A percentile compares a stretch with the other conserved stretches of the same genome.
Evolutionary conservation across 2,797 vertebrate species (phyloP).

Genomic region (Propithecus perrieri): DNA sequence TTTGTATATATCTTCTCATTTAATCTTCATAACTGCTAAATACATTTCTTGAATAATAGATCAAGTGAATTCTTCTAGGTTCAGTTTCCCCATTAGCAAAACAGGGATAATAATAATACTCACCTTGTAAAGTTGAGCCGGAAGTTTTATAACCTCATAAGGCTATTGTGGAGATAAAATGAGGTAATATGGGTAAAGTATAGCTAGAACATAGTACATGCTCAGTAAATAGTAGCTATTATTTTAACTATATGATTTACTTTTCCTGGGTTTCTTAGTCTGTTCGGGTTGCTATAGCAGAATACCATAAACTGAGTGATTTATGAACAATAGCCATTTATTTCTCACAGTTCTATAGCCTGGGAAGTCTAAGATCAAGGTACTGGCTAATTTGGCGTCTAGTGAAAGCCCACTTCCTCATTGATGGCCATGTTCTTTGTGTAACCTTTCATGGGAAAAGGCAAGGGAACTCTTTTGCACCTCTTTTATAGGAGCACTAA

Average conservation of each 20-base stretch:
- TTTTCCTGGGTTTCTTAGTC: background rate
- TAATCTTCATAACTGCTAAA: slow-evolving; percentile 19
- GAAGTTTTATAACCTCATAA: background rate
- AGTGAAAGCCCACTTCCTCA: background rate
- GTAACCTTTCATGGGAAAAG: background rate
- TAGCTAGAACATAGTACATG: background rate
- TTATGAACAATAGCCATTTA: background rate
- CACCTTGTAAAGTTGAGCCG: background rate
- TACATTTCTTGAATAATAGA: slow-evolving; percentile 7
- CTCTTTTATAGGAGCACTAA: background rate
- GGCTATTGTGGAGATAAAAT: background rate
- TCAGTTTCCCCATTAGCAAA: background rate
- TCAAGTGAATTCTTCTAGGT: background rate
- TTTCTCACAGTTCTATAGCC: background rate
- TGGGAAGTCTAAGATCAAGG: background rate
- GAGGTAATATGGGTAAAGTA: background rate
- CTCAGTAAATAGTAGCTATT: background rate
- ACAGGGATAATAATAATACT: background rate
- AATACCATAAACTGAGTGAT: background rate
- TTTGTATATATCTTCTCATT: background rate
- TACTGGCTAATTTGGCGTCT: background rate
- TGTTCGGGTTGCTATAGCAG: background rate
- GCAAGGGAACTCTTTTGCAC: background rate
- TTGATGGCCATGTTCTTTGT: background rate
- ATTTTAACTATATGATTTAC: slow-evolving; percentile 15